Percentiles rank a stretch among this genome's conserved stretches.
phyloP scores from a whole-genome alignment of 2,797 vertebrate species.

The Sebastes oblongus region DNA sequence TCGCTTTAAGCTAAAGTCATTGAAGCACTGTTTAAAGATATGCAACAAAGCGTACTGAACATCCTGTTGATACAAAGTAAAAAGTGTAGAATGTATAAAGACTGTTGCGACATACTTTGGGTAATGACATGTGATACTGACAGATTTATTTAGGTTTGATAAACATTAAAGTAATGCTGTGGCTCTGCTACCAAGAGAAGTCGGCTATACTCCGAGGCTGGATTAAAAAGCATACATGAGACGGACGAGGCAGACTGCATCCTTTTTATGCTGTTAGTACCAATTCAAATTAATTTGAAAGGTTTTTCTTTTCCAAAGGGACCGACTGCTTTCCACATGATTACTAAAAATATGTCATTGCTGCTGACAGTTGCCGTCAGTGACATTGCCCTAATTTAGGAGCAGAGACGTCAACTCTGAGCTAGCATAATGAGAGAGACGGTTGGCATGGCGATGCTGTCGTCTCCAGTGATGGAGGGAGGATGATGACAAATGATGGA shows the following conservation, averaged over 20 bases:
- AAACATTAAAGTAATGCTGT: background rate
- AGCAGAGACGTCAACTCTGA: constrained; percentile 11
- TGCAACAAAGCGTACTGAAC: background rate
- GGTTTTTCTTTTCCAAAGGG: background rate
- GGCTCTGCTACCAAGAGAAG: background rate
- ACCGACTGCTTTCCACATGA: background rate
- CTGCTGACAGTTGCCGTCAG: constrained; percentile 14
- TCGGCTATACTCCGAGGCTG: background rate
- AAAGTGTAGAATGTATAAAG: background rate
- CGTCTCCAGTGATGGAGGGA: constrained; percentile 16
- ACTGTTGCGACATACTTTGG: background rate
- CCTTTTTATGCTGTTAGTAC: background rate
- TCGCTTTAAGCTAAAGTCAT: background rate
- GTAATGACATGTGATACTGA: background rate
- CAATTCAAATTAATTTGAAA: constrained; percentile 5
- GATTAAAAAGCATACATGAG: background rate
- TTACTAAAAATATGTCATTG: constrained; percentile 16
- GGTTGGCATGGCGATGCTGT: constrained; percentile 15
- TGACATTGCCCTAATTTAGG: constrained; percentile 12
- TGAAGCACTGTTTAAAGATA: background rate
- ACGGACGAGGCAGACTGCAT: background rate
- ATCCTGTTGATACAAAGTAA: background rate
- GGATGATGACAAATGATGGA: constrained; percentile 14
- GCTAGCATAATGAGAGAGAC: constrained; percentile 20
- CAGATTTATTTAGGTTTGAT: background rate